Percentiles rank a stretch among this genome's conserved stretches.
These are phyloP conservation scores for Temnothorax curvispinosus DNA, from an alignment of 1,140 invertebrate species.

Conservation along the genomic window DNA sequence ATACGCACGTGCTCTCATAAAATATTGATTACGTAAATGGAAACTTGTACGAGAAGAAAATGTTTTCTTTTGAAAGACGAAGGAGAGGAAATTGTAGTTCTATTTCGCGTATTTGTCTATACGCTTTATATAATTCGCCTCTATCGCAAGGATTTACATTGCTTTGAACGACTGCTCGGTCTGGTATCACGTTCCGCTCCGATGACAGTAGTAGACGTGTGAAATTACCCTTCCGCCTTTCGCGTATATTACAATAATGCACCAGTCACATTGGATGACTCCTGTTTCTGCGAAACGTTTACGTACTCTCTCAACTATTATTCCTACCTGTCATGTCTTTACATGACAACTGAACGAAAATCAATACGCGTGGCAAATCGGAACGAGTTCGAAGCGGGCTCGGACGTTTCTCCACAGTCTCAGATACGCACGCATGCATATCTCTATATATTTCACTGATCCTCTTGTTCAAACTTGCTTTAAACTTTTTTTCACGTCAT, in stretches of 20 bases:
- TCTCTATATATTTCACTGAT: background rate
- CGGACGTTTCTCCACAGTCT: background rate
- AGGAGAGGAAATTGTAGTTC: background rate
- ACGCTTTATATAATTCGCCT: conserved; percentile 1
- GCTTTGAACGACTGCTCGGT: background rate
- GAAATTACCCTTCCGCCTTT: conserved; percentile 45
- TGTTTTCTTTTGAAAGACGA: background rate
- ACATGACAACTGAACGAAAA: conserved; percentile 42
- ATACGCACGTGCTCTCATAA: background rate
- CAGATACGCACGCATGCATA: background rate
- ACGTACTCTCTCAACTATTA: conserved; percentile 41
- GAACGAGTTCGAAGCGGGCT: conserved; percentile 30
- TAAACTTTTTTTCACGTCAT: background rate
- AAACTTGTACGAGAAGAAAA: background rate
- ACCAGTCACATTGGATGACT: conserved; percentile 46
- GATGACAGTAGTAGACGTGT: conserved; percentile 42
- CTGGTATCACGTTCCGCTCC: conserved; percentile 1
- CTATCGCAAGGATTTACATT: background rate
- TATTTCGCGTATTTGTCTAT: background rate
- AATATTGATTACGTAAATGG: background rate
- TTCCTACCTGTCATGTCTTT: conserved; percentile 49
- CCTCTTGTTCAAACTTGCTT: background rate
- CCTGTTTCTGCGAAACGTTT: conserved; percentile 41
- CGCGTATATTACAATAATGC: conserved; percentile 36
- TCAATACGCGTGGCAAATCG: conserved; percentile 35